phyloP scores from a whole-genome alignment of 2,888 invertebrate species.

The Aporophyla lueneburgensis region DNA sequence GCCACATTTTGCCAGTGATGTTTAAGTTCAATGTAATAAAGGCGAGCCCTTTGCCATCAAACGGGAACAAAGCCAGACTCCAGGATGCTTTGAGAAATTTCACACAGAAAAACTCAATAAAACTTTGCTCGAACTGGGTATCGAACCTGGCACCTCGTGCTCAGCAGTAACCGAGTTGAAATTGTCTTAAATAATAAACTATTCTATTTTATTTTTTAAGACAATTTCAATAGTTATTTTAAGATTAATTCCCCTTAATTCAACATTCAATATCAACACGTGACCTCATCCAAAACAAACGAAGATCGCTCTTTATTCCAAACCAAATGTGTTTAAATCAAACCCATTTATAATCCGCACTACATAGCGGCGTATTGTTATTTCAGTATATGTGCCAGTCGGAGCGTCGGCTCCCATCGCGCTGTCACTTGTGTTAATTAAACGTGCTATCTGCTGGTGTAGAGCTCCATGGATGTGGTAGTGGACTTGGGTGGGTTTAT shows the following conservation, averaged over 20 bases:
- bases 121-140: too few relatives aligned
- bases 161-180: too few relatives aligned
- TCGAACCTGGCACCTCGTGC: too few relatives aligned
- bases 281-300: not conserved
- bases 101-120: too few relatives aligned
- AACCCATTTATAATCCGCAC: slow-evolving; percentile 72
- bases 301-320: slow-evolving; percentile 55
- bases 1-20: too few relatives aligned
- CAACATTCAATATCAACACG: not conserved
- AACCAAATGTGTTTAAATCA: slow-evolving; percentile 72
- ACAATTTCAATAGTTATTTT: not conserved
- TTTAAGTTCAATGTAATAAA: too few relatives aligned
- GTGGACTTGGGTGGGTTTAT: not conserved
- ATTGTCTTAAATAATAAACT: too few relatives aligned
- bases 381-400: slow-evolving; percentile 72
- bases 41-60: too few relatives aligned
- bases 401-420: slow-evolving; percentile 77
- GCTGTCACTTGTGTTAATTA: slow-evolving; percentile 90
- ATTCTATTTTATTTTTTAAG: too few relatives aligned
- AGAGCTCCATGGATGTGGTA: slow-evolving; percentile 73
- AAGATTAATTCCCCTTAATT: not conserved
- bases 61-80: too few relatives aligned
- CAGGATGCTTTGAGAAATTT: too few relatives aligned
- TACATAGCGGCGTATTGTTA: slow-evolving; percentile 72
- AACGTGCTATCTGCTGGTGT: slow-evolving; percentile 79